Percentiles rank a stretch among this genome's conserved stretches.
Evolutionary conservation across 2,888 invertebrate species (phyloP).

Genomic region (Archips xylosteana): DNA sequence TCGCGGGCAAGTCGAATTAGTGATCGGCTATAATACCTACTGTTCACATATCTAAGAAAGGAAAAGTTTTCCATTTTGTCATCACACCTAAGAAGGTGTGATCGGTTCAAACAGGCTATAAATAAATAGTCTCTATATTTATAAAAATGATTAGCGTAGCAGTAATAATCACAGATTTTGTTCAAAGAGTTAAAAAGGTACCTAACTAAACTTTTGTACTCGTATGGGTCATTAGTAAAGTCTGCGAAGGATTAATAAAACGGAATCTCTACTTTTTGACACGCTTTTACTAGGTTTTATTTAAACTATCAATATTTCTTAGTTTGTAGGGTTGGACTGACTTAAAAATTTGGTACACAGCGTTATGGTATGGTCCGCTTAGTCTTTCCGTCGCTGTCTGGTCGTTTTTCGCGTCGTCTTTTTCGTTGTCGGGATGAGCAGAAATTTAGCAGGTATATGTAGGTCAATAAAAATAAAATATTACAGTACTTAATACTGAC

Average conservation of each 20-base stretch:
- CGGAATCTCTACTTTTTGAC: not conserved
- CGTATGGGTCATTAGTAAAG: not conserved
- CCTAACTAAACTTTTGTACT: not conserved
- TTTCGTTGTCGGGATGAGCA: no score
- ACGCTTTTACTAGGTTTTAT: not conserved
- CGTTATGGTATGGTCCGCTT: no score
- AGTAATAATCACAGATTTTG: not conserved
- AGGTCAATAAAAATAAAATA: no score
- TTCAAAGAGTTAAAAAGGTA: not conserved
- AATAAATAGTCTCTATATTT: not conserved
- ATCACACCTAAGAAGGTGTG: not conserved
- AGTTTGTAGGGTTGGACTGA: no score
- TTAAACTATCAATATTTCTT: no score
- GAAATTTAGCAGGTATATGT: no score
- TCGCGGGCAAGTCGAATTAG: not conserved
- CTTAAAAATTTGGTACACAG: no score
- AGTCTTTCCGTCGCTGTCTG: no score
- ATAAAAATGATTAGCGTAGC: not conserved
- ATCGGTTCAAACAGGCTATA: not conserved
- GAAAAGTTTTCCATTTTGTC: slow-evolving; percentile 10
- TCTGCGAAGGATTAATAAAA: not conserved
- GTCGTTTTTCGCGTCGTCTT: no score
- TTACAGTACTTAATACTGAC: no score
- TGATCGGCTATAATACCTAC: not conserved
- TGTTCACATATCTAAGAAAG: not conserved